phyloP scores from a whole-genome alignment of 2,888 invertebrate genomes.

The Xestia xanthographa region DNA sequence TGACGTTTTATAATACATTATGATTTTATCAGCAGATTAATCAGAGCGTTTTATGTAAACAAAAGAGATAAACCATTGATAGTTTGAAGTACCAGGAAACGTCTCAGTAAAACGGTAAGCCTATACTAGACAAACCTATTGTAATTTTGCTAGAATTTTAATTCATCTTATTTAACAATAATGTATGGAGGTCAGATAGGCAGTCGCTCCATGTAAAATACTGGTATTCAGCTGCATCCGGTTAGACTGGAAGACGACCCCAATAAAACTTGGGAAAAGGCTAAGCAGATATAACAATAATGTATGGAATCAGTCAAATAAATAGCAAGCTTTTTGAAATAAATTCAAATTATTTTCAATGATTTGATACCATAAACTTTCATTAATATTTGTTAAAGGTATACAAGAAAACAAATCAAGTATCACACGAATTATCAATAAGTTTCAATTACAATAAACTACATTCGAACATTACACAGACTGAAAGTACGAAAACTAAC shows the following conservation, averaged over 20 bases:
- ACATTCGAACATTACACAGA: not conserved
- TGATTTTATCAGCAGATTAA: slow-evolving; percentile 35
- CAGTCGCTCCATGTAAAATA: no score
- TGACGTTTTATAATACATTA: slow-evolving; percentile 46
- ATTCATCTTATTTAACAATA: not conserved
- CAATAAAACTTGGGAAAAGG: no score
- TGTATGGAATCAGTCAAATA: not conserved
- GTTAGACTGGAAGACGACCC: no score
- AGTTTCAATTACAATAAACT: not conserved
- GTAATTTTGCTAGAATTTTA: not conserved
- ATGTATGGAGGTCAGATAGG: no score
- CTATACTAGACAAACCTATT: not conserved
- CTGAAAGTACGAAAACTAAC: not conserved
- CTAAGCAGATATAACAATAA: no score
- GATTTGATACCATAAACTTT: not conserved
- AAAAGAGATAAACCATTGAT: not conserved
- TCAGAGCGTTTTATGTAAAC: slow-evolving; percentile 49
- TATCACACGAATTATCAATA: not conserved
- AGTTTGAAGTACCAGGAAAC: not conserved
- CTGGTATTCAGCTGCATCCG: no score
- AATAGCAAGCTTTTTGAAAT: not conserved
- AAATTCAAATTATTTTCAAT: not conserved
- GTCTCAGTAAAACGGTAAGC: not conserved
- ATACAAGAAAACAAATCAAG: not conserved
- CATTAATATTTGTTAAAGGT: not conserved